Evolutionary conservation across 2,888 invertebrate species (phyloP).

Genomic region (Drosophila infuscata): DNA sequence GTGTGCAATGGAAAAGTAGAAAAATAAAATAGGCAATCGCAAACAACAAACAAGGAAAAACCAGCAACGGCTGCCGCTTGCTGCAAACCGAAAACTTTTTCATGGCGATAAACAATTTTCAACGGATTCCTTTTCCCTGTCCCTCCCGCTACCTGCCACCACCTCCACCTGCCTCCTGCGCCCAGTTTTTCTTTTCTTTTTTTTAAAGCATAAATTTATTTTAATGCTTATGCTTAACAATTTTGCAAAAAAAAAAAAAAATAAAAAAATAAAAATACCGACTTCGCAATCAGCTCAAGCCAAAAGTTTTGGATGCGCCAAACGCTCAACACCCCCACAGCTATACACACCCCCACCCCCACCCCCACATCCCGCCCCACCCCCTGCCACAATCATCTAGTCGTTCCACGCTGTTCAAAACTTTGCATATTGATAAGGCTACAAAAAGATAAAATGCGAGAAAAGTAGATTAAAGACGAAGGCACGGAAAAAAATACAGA

Average conservation of each 20-base stretch:
- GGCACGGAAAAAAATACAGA: conserved; percentile 7
- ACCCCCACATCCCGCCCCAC: background rate
- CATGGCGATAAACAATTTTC: conserved; percentile 76
- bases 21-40: conserved; percentile 39
- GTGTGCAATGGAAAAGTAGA: conserved; percentile 61
- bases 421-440: conserved; percentile 79
- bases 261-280: background rate
- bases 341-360: background rate
- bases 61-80: conserved; percentile 31
- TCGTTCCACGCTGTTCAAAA: conserved; percentile 38
- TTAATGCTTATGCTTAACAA: conserved; percentile 81
- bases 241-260: conserved; percentile 41
- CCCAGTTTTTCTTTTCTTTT: conserved; percentile 33
- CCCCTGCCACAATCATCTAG: background rate
- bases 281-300: conserved; percentile 56
- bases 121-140: conserved; percentile 38
- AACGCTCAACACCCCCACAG: background rate
- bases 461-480: conserved; percentile 63
- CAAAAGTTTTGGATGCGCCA: conserved; percentile 47
- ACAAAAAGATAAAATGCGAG: conserved; percentile 62
- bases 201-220: conserved; percentile 78
- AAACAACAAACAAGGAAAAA: conserved; percentile 39
- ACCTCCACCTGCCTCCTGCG: background rate
- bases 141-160: background rate
- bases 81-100: conserved; percentile 68